These are phyloP conservation scores for Albula goreensis DNA, from an alignment of 2,113 vertebrate genomes.

Conservation along the genomic window DNA sequence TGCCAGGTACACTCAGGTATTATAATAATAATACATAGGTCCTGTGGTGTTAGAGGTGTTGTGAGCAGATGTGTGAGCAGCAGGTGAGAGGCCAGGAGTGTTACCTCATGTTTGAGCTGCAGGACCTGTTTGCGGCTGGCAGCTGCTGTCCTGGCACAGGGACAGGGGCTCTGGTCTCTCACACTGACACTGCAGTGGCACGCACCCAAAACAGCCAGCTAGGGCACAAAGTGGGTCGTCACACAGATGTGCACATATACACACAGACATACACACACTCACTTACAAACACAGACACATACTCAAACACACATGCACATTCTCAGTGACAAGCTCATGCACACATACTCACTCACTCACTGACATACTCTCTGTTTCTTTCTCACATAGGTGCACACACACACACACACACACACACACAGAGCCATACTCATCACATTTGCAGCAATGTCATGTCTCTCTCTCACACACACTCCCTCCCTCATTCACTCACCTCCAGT, in stretches of 20 bases:
- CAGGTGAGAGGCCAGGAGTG: conserved; percentile 2
- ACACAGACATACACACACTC: no score
- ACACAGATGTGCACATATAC: not conserved
- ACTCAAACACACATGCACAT: not conserved
- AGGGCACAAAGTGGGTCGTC: conserved; percentile 9
- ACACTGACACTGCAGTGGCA: conserved; percentile 69
- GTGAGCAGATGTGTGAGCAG: conserved; percentile 38
- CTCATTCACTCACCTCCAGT: conserved; percentile 71
- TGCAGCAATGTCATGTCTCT: not conserved
- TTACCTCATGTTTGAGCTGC: conserved; percentile 84
- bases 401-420: not conserved
- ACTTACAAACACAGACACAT: not conserved
- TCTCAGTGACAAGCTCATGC: no score
- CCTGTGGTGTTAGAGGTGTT: conserved; percentile 37
- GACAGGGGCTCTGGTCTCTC: conserved; percentile 68
- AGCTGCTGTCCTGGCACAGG: conserved; percentile 77
- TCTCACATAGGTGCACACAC: not conserved
- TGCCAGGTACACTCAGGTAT: no score
- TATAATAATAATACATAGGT: conserved; percentile 16
- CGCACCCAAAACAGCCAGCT: conserved; percentile 83
- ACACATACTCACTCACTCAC: not conserved
- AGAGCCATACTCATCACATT: not conserved
- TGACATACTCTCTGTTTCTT: not conserved
- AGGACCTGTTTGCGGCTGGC: conserved; percentile 78
- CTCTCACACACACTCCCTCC: not conserved